A percentile compares a stretch with the other conserved stretches of the same genome.
phyloP scores from a whole-genome alignment of 2,888 invertebrate species.

The Limnephilus rhombicus region DNA sequence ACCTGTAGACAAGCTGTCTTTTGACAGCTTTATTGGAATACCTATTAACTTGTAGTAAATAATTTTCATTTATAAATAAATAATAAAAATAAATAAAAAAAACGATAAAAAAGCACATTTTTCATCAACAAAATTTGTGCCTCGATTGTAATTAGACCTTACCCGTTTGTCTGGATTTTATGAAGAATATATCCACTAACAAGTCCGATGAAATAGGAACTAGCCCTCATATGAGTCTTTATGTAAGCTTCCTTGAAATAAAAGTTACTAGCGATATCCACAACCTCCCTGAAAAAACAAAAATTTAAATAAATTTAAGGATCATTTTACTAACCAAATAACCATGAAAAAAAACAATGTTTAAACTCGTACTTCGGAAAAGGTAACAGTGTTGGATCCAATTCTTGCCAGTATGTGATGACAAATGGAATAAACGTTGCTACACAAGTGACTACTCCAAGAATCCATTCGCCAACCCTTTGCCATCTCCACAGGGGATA shows the following conservation, averaged over 20 bases:
- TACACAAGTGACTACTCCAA: constrained; percentile 74
- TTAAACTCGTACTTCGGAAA: constrained; percentile 80
- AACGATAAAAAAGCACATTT: background rate
- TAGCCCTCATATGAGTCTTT: constrained; percentile 87
- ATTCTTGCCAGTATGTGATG: constrained; percentile 78
- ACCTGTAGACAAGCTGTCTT: no score
- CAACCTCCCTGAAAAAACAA: constrained; percentile 78
- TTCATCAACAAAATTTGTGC: background rate
- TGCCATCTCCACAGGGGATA: constrained; percentile 83
- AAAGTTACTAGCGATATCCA: constrained; percentile 80
- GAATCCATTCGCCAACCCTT: constrained; percentile 77
- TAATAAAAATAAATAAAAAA: no score
- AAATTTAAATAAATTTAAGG: background rate
- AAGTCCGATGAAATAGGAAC: constrained; percentile 83
- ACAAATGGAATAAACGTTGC: constrained; percentile 78
- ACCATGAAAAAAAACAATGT: background rate
- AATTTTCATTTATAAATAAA: no score
- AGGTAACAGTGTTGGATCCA: constrained; percentile 84
- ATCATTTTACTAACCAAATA: background rate
- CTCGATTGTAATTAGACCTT: constrained; percentile 68
- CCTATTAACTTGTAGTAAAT: no score
- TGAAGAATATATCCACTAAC: constrained; percentile 82
- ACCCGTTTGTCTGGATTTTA: constrained; percentile 81
- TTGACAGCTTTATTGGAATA: no score
- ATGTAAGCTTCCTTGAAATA: constrained; percentile 83